Percentiles rank a stretch among this genome's conserved stretches.
Evolutionary conservation across 2,797 vertebrate genomes (phyloP).

Genomic region (Eulemur rubriventer): DNA sequence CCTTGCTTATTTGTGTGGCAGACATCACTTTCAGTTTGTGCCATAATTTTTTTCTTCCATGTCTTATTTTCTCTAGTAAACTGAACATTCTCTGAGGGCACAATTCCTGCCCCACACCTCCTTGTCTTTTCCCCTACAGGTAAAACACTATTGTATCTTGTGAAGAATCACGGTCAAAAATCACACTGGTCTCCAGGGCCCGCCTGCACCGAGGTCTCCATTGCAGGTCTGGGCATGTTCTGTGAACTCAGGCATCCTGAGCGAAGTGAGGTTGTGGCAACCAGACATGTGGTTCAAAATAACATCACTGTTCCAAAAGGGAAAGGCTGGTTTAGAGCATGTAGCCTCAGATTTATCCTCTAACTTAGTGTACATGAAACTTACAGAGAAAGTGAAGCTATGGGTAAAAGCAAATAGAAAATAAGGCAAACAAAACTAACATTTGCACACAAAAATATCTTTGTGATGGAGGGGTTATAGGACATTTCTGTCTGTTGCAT

Average conservation of each 20-base stretch:
- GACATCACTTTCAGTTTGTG: neutral
- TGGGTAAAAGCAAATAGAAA: neutral
- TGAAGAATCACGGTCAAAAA: neutral
- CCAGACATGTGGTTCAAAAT: neutral
- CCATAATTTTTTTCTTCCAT: neutral
- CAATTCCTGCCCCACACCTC: neutral
- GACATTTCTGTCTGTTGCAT: neutral
- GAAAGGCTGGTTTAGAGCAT: neutral
- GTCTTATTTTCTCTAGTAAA: neutral
- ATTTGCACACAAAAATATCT: neutral
- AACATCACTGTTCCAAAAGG: neutral
- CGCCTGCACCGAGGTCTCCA: neutral
- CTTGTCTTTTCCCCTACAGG: neutral
- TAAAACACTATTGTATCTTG: neutral
- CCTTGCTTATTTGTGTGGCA: neutral
- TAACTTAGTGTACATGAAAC: neutral
- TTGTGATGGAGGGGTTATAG: neutral
- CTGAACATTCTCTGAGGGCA: neutral
- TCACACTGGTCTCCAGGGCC: neutral
- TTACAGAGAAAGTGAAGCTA: neutral
- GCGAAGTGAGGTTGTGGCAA: neutral
- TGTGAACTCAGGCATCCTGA: neutral
- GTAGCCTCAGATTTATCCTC: neutral
- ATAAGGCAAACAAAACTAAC: neutral
- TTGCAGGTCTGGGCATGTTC: neutral